Evolutionary conservation across 2,797 vertebrate species (phyloP).

Genomic region (Erethizon dorsatum): DNA sequence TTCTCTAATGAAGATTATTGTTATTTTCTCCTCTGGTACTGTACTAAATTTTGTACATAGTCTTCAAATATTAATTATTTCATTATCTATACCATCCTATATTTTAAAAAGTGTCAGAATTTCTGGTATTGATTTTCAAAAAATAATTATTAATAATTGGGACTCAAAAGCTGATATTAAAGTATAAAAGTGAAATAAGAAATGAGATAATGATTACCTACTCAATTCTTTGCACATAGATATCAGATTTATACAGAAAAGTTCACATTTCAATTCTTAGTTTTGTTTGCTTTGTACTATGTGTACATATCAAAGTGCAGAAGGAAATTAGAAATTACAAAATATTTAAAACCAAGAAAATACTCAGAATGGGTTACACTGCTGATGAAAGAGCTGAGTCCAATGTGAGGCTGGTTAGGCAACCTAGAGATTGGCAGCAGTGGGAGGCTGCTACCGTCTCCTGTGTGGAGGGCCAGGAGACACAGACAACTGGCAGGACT

Average conservation of each 20-base stretch:
- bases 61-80: neutral
- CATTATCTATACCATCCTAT: neutral
- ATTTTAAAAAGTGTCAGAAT: neutral
- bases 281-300: neutral
- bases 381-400: neutral
- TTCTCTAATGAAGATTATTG: constrained; percentile 6
- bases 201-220: neutral
- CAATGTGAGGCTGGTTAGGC: neutral
- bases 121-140: constrained; percentile 9
- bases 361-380: neutral
- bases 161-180: neutral
- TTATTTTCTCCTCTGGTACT: neutral
- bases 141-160: neutral
- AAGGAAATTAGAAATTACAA: constrained; percentile 4
- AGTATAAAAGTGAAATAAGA: neutral
- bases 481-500: fast-evolving
- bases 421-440: neutral
- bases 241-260: neutral
- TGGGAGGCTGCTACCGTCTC: neutral
- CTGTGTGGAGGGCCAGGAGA: neutral
- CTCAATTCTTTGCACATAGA: neutral
- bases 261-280: neutral
- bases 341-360: constrained; percentile 1
- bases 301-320: neutral
- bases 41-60: neutral